Conservation (phyloP, 2,888 invertebrate species). For the Silvanus unidentatus region DNA sequence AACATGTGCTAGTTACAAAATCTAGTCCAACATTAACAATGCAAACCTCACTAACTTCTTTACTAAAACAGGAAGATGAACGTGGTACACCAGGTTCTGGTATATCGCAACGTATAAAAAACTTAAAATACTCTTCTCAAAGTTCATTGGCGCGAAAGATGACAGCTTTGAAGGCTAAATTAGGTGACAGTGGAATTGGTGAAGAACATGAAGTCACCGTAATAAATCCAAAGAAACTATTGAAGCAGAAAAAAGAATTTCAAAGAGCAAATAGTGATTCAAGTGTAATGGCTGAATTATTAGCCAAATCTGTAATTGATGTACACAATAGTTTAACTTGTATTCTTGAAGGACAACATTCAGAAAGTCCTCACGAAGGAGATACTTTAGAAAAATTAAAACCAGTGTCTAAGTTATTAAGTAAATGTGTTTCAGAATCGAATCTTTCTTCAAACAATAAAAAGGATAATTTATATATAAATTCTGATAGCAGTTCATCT, state of each 20-base stretch:
- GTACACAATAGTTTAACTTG: slow-evolving; percentile 55
- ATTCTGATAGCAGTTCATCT: slow-evolving; percentile 27
- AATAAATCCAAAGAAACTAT: slow-evolving; percentile 42
- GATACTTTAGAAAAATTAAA: slow-evolving; percentile 25
- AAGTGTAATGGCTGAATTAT: slow-evolving; percentile 59
- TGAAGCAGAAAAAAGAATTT: slow-evolving; percentile 45
- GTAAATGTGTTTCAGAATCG: slow-evolving; percentile 29
- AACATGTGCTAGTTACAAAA: slow-evolving; percentile 11
- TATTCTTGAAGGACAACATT: slow-evolving; percentile 49
- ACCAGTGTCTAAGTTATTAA: slow-evolving; percentile 20
- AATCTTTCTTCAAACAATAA: slow-evolving; percentile 14
- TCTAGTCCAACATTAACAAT: slow-evolving; percentile 22
- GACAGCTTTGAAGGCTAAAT: slow-evolving; percentile 53
- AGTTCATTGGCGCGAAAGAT: slow-evolving; percentile 59
- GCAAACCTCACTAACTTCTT: slow-evolving; percentile 31
- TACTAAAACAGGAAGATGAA: slow-evolving; percentile 57
- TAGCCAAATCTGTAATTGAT: slow-evolving; percentile 60
- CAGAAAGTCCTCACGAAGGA: slow-evolving; percentile 38
- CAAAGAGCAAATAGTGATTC: slow-evolving; percentile 48
- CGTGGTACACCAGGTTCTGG: slow-evolving; percentile 49
- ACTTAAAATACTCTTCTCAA: slow-evolving; percentile 57
- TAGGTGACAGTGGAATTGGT: slow-evolving; percentile 47
- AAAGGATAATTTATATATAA: slow-evolving; percentile 16
- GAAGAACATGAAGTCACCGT: slow-evolving; percentile 48
- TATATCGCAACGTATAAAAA: slow-evolving; percentile 55